Base-by-base conservation (phyloP, 2,888 invertebrate genomes). In the Thecophora atra region DNA sequence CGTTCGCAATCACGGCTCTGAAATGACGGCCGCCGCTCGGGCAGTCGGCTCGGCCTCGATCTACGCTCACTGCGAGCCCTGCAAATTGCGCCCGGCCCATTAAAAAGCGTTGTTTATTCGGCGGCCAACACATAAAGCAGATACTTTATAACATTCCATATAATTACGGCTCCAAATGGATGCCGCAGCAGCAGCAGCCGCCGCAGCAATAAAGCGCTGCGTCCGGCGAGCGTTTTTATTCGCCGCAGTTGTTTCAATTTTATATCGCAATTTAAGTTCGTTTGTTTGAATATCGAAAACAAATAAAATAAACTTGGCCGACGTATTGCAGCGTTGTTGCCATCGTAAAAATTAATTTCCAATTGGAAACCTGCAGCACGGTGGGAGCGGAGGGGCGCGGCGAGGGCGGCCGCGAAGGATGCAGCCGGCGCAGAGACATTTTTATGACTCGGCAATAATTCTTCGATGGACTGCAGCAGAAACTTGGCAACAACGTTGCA, bases 271-370 rank as follows among this genome's bases (percentile, higher is more conserved):
- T 77, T 76, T 77, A 68, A 76, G 72, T 76, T 76, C 75, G 75
- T 78, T 78, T 77, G 75, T 78, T 76, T 78, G 73, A 74, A 74
- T 76, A 75, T 76, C 70, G 67, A 74, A 75, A 71, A 73, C 65
- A 74, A 72, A 74, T 70, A 72, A 66, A 74, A 70, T 69, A 71
- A 73, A 71, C 67, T 54, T 70, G 26, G 51, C 42, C 47, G 58
- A 30, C 67, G 37, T 68, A 69, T 44, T 69, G 56, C 52, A 58
- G 37, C 28, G 71, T 71, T 64, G 69, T 67, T 69, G 70, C 74
- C 76, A 77, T 79, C 77, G 76, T 79, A 78, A 79, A 79, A 77
- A 78, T 78, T 77, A 78, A 78, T 78, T 79, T 79, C 74, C 79
- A 78, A 79, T 79, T 78, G 76, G 73, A 77, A 77, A 74, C 73